Conservation (phyloP, 1,140 invertebrate species). For the Diachasmimorpha longicaudata region DNA sequence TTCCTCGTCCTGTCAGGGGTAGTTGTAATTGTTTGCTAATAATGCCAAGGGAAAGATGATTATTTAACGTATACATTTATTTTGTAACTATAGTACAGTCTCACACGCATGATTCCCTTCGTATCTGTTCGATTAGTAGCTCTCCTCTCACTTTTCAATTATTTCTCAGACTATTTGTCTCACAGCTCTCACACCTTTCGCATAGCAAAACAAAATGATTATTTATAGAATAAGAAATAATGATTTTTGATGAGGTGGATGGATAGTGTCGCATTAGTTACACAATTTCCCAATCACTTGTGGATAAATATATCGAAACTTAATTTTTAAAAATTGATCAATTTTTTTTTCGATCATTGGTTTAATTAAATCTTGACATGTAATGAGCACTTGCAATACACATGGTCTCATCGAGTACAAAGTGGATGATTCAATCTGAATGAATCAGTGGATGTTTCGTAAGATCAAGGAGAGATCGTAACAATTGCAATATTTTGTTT, state of each 20-base stretch:
- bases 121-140: slow-evolving; percentile 35
- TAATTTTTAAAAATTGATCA: too few relatives aligned
- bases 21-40: neutral
- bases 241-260: neutral
- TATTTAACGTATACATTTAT: slow-evolving; percentile 59
- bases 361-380: slow-evolving; percentile 26
- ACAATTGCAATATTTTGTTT: neutral
- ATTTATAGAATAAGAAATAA: neutral
- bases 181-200: slow-evolving; percentile 10
- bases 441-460: neutral
- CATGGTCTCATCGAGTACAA: neutral
- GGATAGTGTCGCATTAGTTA: neutral
- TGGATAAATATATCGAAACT: too few relatives aligned
- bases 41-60: too few relatives aligned
- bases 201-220: slow-evolving; percentile 1
- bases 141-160: slow-evolving; percentile 34
- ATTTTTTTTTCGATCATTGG: too few relatives aligned
- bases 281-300: too few relatives aligned
- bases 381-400: slow-evolving; percentile 1
- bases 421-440: neutral
- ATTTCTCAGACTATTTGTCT: slow-evolving; percentile 35
- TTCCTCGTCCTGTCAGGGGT: neutral
- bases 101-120: slow-evolving; percentile 51
- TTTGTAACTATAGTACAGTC: slow-evolving; percentile 59
- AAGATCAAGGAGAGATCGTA: slow-evolving; percentile 9